Conservation (phyloP, 1,140 invertebrate genomes). For the Leptoteleia sp. region DNA sequence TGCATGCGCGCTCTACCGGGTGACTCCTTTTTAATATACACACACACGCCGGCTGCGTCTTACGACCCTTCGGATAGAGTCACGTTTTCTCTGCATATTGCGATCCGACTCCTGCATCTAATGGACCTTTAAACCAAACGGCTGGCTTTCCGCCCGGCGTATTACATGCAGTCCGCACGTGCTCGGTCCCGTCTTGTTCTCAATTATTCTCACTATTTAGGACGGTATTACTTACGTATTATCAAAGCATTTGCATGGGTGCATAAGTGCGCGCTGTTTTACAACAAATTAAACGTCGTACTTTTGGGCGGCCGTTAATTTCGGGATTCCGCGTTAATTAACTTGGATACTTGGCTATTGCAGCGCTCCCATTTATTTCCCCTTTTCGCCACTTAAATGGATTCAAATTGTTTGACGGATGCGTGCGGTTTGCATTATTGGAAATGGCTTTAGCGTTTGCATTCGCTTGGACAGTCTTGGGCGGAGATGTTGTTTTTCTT, state of each 20-base stretch:
- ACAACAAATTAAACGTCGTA: slow-evolving; percentile 46
- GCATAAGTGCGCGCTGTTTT: slow-evolving; percentile 31
- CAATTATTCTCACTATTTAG: slow-evolving; percentile 54
- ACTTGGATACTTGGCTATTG: slow-evolving; percentile 22
- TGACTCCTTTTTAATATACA: slow-evolving; percentile 73
- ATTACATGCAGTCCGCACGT: slow-evolving; percentile 39
- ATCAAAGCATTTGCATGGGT: slow-evolving; percentile 54
- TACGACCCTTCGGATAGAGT: slow-evolving; percentile 68
- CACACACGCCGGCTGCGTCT: slow-evolving; percentile 72
- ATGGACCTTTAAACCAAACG: slow-evolving; percentile 72
- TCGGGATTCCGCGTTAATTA: slow-evolving; percentile 49
- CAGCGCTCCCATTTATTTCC: slow-evolving; percentile 11
- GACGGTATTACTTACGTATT: slow-evolving; percentile 57
- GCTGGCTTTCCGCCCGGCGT: slow-evolving; percentile 53
- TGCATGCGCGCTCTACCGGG: slow-evolving; percentile 63
- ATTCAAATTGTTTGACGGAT: slow-evolving; percentile 9
- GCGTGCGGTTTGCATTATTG: slow-evolving; percentile 2
- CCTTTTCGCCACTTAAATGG: slow-evolving; percentile 12
- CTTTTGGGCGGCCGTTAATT: slow-evolving; percentile 28
- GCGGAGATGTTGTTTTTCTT: too few species aligned
- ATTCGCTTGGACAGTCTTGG: too few species aligned
- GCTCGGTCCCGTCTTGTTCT: slow-evolving; percentile 31
- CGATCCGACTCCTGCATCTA: slow-evolving; percentile 68
- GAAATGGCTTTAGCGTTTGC: background rate
- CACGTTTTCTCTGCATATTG: slow-evolving; percentile 73